phyloP scores from a whole-genome alignment of 1,140 invertebrate species.

The Drosophila repletoides region DNA sequence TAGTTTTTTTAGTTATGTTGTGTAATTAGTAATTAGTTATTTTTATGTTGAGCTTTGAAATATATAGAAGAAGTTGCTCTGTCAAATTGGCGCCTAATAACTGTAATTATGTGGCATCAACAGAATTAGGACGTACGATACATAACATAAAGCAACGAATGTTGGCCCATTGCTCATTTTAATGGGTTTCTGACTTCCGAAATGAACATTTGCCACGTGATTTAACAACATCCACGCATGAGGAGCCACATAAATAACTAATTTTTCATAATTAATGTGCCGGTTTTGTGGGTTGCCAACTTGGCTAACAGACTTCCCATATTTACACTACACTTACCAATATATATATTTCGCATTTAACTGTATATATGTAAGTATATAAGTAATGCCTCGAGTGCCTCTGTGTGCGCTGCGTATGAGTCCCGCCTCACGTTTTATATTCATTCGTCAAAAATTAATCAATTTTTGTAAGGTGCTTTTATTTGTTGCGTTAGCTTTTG shows the following conservation, averaged over 20 bases:
- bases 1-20: too few relatives aligned
- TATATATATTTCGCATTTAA: not conserved
- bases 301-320: slow-evolving; percentile 15
- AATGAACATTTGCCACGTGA: slow-evolving; percentile 71
- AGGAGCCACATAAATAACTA: slow-evolving; percentile 68
- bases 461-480: slow-evolving; percentile 13
- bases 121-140: slow-evolving; percentile 38
- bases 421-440: slow-evolving; percentile 38
- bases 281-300: not conserved
- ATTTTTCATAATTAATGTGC: slow-evolving; percentile 66
- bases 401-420: slow-evolving; percentile 4
- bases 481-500: slow-evolving; percentile 3
- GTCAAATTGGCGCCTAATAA: slow-evolving; percentile 38
- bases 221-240: slow-evolving; percentile 37
- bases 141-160: slow-evolving; percentile 1
- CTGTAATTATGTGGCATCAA: slow-evolving; percentile 45
- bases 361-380: not conserved
- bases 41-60: too few relatives aligned
- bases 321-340: not conserved
- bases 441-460: slow-evolving; percentile 32
- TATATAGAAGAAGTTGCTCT: too few relatives aligned
- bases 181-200: slow-evolving; percentile 51
- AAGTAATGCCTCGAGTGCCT: not conserved
- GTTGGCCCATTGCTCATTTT: slow-evolving; percentile 54
- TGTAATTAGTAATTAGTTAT: too few relatives aligned